These are phyloP conservation scores for Oreochromis tanganicae DNA, from an alignment of 2,113 vertebrate genomes.

Conservation along the genomic window DNA sequence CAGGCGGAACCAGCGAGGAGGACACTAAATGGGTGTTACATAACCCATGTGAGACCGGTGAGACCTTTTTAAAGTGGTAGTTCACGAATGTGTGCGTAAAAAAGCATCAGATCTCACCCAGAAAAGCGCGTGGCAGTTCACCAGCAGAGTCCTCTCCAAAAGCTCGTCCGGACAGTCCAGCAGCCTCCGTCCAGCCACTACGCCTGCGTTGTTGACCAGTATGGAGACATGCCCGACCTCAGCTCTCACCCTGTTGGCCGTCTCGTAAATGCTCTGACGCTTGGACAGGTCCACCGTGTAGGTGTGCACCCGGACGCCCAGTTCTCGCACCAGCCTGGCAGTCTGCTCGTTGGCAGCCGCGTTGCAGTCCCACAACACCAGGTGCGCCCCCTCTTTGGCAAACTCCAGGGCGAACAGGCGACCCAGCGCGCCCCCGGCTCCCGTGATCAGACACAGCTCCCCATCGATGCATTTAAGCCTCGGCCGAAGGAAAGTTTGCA, in stretches of 20 bases:
- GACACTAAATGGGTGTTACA: not conserved
- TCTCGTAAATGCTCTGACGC: constrained; percentile 71
- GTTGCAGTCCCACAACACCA: constrained; percentile 84
- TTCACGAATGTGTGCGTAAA: not conserved
- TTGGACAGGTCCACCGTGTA: constrained; percentile 82
- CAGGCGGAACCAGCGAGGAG: not conserved
- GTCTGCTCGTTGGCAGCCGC: constrained; percentile 75
- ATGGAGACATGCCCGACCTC: constrained; percentile 68
- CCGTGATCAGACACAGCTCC: constrained; percentile 81
- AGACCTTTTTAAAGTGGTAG: not conserved
- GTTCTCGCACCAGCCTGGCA: constrained; percentile 67
- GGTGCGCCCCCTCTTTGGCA: constrained; percentile 70
- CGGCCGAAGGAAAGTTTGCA: constrained; percentile 56
- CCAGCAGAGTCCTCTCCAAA: constrained; percentile 68
- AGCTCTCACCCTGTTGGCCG: constrained; percentile 42
- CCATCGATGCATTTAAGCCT: constrained; percentile 66
- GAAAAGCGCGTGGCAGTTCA: constrained; percentile 74
- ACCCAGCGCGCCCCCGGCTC: constrained; percentile 78
- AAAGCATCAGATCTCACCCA: constrained; percentile 59
- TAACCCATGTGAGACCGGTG: not conserved
- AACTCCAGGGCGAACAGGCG: constrained; percentile 79
- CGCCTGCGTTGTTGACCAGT: constrained; percentile 71
- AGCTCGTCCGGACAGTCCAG: constrained; percentile 71
- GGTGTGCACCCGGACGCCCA: constrained; percentile 69
- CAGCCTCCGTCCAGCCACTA: constrained; percentile 65